Conservation (phyloP, 2,113 vertebrate species). For the Hassar affinis region DNA sequence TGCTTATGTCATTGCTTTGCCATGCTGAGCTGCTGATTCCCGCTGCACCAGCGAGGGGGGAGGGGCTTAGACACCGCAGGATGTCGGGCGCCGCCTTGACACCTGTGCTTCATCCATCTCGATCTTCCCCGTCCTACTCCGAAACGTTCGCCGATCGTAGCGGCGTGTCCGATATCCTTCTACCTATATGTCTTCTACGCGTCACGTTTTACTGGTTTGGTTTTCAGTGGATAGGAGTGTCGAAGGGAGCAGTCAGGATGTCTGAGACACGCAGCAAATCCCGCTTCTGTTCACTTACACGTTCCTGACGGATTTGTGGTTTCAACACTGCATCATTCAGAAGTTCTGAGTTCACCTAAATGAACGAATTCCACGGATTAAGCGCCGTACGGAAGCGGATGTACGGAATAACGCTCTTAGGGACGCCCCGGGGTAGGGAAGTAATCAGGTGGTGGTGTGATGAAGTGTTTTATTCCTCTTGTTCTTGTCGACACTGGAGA, state of each 20-base stretch:
- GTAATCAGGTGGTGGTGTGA: neutral
- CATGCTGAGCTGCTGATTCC: constrained; percentile 72
- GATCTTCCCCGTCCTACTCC: constrained; percentile 13
- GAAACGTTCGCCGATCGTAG: neutral
- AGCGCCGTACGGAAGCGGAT: too few relatives aligned
- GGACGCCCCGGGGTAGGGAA: neutral
- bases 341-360: too few relatives aligned
- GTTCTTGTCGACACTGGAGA: too few relatives aligned
- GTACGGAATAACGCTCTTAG: neutral
- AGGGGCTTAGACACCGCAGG: constrained; percentile 32
- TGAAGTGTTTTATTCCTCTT: neutral
- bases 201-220: too few relatives aligned
- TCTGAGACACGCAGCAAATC: too few relatives aligned
- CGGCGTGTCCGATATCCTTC: neutral
- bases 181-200: too few relatives aligned
- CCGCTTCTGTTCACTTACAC: too few relatives aligned
- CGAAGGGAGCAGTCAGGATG: too few relatives aligned
- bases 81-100: constrained; percentile 16
- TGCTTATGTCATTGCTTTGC: constrained; percentile 77
- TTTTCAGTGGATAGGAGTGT: too few relatives aligned
- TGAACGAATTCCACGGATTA: neutral
- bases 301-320: too few relatives aligned
- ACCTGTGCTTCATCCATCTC: constrained; percentile 45
- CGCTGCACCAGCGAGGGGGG: constrained; percentile 56
- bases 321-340: too few relatives aligned